Base-by-base conservation (phyloP, 2,113 vertebrate genomes). In the Romanogobio albipinnatus region DNA sequence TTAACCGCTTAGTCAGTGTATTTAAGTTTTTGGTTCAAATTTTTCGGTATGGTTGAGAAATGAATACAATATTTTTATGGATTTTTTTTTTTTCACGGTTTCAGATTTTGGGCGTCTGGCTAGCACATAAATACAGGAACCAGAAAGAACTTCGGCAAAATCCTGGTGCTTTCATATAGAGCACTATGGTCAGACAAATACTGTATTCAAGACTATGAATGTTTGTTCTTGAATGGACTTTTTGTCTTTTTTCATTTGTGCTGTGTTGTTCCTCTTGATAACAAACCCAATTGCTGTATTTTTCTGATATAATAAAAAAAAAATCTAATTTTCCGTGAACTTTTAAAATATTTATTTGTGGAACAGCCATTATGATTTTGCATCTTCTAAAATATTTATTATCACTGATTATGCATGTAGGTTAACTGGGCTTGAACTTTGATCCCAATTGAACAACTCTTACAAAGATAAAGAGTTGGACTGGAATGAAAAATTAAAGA, bases 51-150 rank as follows among this genome's bases (percentile, higher is more conserved):
- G n/a, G 64, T 36, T 36, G 29, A 36, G 64, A 4, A 17, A 3
- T 15, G 8, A 49, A 26, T 45, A 68, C 43, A 64, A 10, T 19
- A n/a, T 71, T 10, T 82, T 82, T 56, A 53, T 53, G 51, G 29
- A 33, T 33, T 33, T 56, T 45, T 22, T 17, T 66, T 24, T 78
- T 68, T 82, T 19, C 82, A 2, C 19, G 17, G n/a, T 94, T 95
- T 85, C 92, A 99, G 98, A 96, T 99, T 89, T 91, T 99, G 85
- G 97, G 97, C 47, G 96, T 99, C 22, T 99, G 98, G 97, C 93
- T 99, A 84, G 96, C 97, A 0, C 95, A 97, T 73, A 94, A 96
- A 94, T 99, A 96, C 92, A 95, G 98, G 91, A 99, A 99, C 89
- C 95, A 96, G 88, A 99, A 98, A 89, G 96, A 99, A 78, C 96